Conservation (phyloP, 2,797 vertebrate genomes). For the Hylomyscus alleni region DNA sequence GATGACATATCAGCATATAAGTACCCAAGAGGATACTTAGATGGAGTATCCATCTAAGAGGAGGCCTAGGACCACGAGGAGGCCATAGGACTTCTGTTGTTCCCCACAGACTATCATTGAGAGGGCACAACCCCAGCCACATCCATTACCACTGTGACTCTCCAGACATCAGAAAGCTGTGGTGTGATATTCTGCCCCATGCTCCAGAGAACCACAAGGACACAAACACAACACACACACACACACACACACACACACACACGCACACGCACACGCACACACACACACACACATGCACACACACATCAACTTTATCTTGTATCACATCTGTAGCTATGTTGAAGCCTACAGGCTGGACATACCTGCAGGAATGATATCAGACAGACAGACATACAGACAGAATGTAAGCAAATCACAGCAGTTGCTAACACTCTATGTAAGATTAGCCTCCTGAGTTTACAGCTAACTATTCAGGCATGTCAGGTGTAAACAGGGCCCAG, state of each 20-base stretch:
- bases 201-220: background rate
- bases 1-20: background rate
- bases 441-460: background rate
- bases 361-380: background rate
- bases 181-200: background rate
- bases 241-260: too few species aligned
- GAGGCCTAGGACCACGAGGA: fast-evolving
- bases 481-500: background rate
- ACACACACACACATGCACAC: background rate
- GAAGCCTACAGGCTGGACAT: background rate
- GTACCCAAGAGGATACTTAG: background rate
- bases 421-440: fast-evolving
- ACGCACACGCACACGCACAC: background rate
- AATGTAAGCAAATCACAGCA: background rate
- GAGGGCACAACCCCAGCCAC: background rate
- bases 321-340: background rate
- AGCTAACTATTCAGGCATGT: background rate
- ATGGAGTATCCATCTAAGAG: too few species aligned
- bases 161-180: background rate
- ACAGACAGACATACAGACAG: background rate
- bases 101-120: background rate
- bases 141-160: too few species aligned
- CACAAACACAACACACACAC: background rate
- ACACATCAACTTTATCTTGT: background rate
- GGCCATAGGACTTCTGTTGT: background rate